A percentile compares a stretch with the other conserved stretches of the same genome.
Conservation (phyloP, 1,140 invertebrate genomes). For the Theocolax elegans region DNA sequence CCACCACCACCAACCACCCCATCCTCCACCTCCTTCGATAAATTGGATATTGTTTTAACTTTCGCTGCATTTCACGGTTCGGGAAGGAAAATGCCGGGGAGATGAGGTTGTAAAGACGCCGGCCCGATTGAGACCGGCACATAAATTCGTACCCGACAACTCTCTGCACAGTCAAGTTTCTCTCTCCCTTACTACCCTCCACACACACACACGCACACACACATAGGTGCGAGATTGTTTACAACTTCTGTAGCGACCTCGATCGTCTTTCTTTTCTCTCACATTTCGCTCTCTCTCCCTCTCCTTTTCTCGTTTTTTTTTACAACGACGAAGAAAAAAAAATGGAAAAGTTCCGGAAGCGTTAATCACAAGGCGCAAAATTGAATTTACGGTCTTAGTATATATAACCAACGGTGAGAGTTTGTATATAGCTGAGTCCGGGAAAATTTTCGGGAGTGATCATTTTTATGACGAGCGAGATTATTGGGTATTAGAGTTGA, state of each 20-base stretch:
- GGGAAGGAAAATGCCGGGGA: constrained; percentile 32
- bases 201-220: no score
- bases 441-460: not conserved
- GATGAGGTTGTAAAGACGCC: constrained; percentile 37
- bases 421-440: no score
- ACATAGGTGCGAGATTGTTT: constrained; percentile 23
- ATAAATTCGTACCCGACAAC: constrained; percentile 12
- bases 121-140: constrained; percentile 18
- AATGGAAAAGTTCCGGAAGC: no score
- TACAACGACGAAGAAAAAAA: no score
- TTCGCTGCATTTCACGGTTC: constrained; percentile 45
- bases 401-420: no score
- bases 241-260: constrained; percentile 18
- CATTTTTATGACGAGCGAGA: not conserved
- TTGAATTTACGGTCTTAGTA: not conserved
- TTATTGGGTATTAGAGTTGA: not conserved
- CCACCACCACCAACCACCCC: not conserved
- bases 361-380: constrained; percentile 2
- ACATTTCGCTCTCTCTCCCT: no score
- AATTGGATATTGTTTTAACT: constrained; percentile 55
- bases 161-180: not conserved
- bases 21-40: no score
- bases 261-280: no score
- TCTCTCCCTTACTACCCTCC: no score
- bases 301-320: no score